These are phyloP conservation scores for Etheostoma cragini DNA, from an alignment of 2,113 vertebrate genomes.

Conservation along the genomic window DNA sequence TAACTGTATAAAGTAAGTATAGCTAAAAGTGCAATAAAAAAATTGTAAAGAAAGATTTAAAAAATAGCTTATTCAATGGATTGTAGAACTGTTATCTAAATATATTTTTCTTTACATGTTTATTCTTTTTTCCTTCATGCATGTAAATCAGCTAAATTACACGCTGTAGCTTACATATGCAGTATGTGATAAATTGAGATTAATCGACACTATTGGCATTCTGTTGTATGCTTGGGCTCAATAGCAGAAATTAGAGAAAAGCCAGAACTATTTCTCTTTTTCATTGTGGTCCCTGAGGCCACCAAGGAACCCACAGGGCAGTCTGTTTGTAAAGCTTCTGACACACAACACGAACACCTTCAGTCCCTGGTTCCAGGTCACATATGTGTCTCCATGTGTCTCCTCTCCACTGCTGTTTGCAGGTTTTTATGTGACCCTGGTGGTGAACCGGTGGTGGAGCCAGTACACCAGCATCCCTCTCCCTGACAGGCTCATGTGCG, in stretches of 20 bases:
- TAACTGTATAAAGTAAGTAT: too few species aligned
- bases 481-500: conserved; percentile 91
- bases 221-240: not conserved
- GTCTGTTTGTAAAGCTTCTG: too few species aligned
- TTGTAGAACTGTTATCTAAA: too few species aligned
- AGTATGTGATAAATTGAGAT: not conserved
- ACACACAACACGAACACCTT: not conserved
- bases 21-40: too few species aligned
- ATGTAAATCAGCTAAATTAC: not conserved
- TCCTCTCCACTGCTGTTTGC: conserved; percentile 14
- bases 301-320: not conserved
- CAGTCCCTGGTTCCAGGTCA: not conserved
- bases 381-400: not conserved
- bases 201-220: not conserved
- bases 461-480: conserved; percentile 92
- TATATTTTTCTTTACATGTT: not conserved
- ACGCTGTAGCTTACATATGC: not conserved
- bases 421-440: conserved; percentile 96
- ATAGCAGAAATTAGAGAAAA: not conserved
- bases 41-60: too few species aligned
- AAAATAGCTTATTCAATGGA: too few species aligned
- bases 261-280: not conserved
- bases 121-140: not conserved
- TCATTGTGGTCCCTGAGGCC: not conserved
- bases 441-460: conserved; percentile 95